A percentile compares a stretch with the other conserved stretches of the same genome.
phyloP scores from a whole-genome alignment of 2,113 vertebrate species.

The Alosa alosa region DNA sequence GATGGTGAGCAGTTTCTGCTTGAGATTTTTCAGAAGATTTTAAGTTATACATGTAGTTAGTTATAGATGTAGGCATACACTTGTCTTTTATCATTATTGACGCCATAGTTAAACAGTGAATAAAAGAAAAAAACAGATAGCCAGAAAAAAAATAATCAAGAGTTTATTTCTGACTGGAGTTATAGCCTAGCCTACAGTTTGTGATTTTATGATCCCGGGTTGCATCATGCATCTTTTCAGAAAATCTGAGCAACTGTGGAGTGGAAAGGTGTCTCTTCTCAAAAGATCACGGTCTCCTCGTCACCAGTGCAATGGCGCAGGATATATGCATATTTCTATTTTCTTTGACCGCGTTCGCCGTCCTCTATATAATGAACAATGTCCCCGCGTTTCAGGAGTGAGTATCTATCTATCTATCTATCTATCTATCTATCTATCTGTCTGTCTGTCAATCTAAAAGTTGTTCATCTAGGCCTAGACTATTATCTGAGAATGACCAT shows the following conservation, averaged over 20 bases:
- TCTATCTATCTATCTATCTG: not conserved
- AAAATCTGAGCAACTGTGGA: not conserved
- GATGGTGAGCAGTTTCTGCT: not conserved
- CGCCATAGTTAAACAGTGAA: too few species aligned
- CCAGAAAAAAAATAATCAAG: too few species aligned
- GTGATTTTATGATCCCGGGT: too few species aligned
- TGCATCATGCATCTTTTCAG: not conserved
- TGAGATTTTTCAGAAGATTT: not conserved
- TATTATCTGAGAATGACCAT: not conserved
- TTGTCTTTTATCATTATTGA: too few species aligned
- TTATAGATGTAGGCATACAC: too few species aligned
- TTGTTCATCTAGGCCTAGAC: too few species aligned
- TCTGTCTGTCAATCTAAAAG: not conserved
- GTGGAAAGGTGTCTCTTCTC: not conserved
- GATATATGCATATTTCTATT: slow-evolving; percentile 71
- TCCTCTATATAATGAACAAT: slow-evolving; percentile 75
- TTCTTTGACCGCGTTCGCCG: slow-evolving; percentile 76
- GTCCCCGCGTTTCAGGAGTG: slow-evolving; percentile 76
- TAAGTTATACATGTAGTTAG: too few species aligned
- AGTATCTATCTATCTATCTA: slow-evolving; percentile 57
- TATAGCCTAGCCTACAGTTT: too few species aligned
- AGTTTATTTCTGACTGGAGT: too few species aligned
- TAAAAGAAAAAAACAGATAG: too few species aligned
- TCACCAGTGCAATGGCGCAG: slow-evolving; percentile 59
- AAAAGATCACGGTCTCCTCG: not conserved